Base-by-base conservation (phyloP, 1,140 invertebrate genomes). In the Bicyclus anynana region DNA sequence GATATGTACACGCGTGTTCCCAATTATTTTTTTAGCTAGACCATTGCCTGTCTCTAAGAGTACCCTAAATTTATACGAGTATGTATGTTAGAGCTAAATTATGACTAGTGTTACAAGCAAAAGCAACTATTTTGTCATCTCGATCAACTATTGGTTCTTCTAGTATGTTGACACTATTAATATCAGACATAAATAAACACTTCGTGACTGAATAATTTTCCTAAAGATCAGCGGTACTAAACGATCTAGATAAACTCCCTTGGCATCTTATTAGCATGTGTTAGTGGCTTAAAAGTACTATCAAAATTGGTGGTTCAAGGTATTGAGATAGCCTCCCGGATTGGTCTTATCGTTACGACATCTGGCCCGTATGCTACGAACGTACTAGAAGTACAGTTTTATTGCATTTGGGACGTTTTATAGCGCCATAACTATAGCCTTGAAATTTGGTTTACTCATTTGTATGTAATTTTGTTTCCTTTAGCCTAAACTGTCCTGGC, bases 251-350 rank as follows among this genome's bases (percentile, higher is more conserved):
- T 78, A 77, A 68, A 68, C 49, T 63, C 65, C 59, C 62, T 63
- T 69, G 59, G 65, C 53, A 55, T 58, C 50, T 60, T 56, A 76
- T 83, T 80, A 79, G 65, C 74, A 72, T 79, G 61, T 69, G 68
- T 77, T 80, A 74, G 58, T 51, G 53, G 69, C 73, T 72, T 64
- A 65, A 59, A 77, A 74, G 74, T 77, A 75, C 69, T 69, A 65
- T 75, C 65, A 81, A 82, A 81, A 73, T 38, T 72, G 61, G 55
- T 63, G 62, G 78, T 83, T 82, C 76, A 84, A 81, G 80, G 79
- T 50, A 51, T 54, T 44, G 37, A 64, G 74, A 80, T 81, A 75
- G 77, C 83, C 80, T 86, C 71, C 64, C 54, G 55, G 80, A 75
- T 80, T 75, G 70, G 69, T 69, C 70, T 77, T 84, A 85, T 80